phyloP scores from a whole-genome alignment of 2,797 vertebrate species.

The Ctenosaura bakeri region DNA sequence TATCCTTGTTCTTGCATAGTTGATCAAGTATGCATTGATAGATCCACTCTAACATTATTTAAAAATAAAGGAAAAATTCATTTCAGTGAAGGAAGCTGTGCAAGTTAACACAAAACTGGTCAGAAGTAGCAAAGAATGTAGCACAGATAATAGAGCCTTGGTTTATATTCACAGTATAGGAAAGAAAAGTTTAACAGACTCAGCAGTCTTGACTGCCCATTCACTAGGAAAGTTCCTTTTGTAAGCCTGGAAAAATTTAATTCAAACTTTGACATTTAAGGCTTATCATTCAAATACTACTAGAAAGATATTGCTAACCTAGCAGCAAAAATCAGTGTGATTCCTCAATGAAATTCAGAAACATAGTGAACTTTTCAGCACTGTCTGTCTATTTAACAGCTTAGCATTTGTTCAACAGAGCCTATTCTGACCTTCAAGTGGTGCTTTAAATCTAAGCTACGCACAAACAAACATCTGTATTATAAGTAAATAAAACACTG shows the following conservation, averaged over 20 bases:
- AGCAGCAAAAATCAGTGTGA: constrained; percentile 61
- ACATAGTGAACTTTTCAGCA: constrained; percentile 27
- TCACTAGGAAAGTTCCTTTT: constrained; percentile 32
- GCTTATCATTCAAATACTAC: constrained; percentile 44
- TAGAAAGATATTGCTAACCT: constrained; percentile 56
- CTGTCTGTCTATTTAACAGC: neutral
- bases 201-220: constrained; percentile 11
- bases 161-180: neutral
- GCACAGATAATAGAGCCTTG: fast-evolving
- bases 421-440: neutral
- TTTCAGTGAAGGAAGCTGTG: neutral
- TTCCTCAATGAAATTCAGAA: constrained; percentile 52
- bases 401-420: neutral
- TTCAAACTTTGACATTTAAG: constrained; percentile 39
- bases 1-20: constrained; percentile 7
- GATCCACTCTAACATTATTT: neutral
- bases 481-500: neutral
- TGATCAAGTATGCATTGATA: neutral
- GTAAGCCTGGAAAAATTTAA: constrained; percentile 22
- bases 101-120: constrained; percentile 19
- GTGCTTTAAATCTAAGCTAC: neutral
- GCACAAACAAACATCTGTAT: neutral
- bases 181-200: neutral
- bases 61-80: neutral
- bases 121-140: constrained; percentile 20